Percentiles rank a stretch among this genome's conserved stretches.
Evolutionary conservation across 2,113 vertebrate species (phyloP).

Genomic region (Ictidomys tridecemlineatus): DNA sequence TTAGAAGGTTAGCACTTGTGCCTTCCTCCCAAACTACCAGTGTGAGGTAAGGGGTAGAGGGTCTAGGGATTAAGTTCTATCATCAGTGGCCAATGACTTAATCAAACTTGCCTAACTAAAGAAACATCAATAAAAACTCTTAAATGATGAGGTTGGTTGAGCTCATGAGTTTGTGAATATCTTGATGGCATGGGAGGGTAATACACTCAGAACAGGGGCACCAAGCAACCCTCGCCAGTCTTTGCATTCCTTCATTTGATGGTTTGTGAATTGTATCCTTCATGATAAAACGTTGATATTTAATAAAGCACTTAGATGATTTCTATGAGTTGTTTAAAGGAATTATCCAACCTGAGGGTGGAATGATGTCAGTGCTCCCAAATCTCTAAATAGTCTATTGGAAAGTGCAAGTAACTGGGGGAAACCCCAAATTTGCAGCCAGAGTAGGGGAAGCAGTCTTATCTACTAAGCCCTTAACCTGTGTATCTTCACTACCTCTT

Average conservation of each 20-base stretch:
- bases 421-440: background rate
- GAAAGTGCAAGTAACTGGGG: background rate
- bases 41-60: background rate
- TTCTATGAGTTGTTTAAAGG: background rate
- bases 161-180: background rate
- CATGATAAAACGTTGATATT: background rate
- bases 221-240: accelerated
- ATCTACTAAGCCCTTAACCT: background rate
- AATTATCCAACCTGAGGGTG: background rate
- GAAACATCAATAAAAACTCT: background rate
- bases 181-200: background rate
- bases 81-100: background rate
- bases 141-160: background rate
- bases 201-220: background rate
- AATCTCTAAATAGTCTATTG: background rate
- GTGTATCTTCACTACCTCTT: background rate
- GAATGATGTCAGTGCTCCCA: background rate
- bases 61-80: background rate
- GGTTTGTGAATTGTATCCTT: background rate
- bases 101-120: background rate
- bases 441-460: background rate
- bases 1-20: background rate
- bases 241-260: background rate
- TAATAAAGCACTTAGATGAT: background rate
- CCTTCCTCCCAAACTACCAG: background rate